These are phyloP conservation scores for Heliconius cydno DNA, from an alignment of 2,888 invertebrate genomes.

Conservation along the genomic window DNA sequence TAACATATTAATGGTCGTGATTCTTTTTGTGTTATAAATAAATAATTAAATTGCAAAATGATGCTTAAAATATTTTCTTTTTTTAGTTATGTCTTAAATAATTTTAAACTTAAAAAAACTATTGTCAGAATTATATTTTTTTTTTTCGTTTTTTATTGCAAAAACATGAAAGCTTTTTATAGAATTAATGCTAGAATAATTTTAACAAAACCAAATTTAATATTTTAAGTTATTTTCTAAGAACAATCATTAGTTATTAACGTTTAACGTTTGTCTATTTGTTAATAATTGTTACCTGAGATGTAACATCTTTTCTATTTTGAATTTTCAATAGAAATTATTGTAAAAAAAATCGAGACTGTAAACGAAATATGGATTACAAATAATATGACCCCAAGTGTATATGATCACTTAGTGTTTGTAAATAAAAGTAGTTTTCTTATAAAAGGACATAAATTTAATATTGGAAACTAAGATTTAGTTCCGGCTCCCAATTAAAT, in stretches of 20 bases:
- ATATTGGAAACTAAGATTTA: constrained; percentile 14
- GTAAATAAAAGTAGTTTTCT: constrained; percentile 62
- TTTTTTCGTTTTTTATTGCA: background rate
- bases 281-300: background rate
- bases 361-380: constrained; percentile 32
- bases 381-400: constrained; percentile 36
- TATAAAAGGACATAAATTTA: constrained; percentile 44
- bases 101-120: background rate
- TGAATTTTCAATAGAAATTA: background rate
- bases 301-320: background rate
- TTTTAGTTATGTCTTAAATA: background rate
- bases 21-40: background rate
- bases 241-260: background rate
- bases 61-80: background rate
- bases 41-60: background rate
- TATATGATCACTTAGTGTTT: constrained; percentile 44
- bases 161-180: background rate
- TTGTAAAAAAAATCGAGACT: constrained; percentile 31
- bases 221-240: constrained; percentile 1
- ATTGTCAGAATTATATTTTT: background rate
- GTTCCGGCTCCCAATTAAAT: constrained; percentile 24
- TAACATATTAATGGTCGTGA: constrained; percentile 14
- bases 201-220: background rate
- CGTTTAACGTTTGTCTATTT: background rate
- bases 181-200: constrained; percentile 3